Conservation (phyloP, 2,797 vertebrate genomes). For the Schizopygopsis pylzovi region DNA sequence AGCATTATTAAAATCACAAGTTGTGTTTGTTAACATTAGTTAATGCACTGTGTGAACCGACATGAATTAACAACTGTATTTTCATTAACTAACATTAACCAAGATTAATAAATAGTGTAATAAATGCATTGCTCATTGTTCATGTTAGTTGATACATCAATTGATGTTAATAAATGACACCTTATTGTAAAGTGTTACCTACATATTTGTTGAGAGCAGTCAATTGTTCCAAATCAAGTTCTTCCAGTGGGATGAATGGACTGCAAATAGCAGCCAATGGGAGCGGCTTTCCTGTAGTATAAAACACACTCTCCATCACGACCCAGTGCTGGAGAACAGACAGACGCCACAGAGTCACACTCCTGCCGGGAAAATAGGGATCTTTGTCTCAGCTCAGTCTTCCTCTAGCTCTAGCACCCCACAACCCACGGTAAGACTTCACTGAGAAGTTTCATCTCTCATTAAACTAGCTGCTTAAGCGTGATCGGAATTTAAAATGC, state of each 20-base stretch:
- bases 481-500: not conserved
- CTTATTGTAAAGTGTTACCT: too few species aligned
- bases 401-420: conserved; percentile 65
- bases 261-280: conserved; percentile 87
- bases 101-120: too few species aligned
- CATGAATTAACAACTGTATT: too few species aligned
- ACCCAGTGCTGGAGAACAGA: conserved; percentile 53
- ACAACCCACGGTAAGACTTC: conserved; percentile 59
- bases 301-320: conserved; percentile 68
- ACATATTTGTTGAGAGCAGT: not conserved
- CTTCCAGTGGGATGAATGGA: conserved; percentile 90
- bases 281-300: conserved; percentile 63
- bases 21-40: too few species aligned
- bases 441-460: not conserved
- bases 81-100: too few species aligned
- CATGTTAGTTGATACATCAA: too few species aligned
- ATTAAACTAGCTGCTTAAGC: not conserved
- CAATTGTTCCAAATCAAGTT: not conserved
- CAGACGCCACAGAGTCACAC: conserved; percentile 47
- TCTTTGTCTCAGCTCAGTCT: conserved; percentile 76
- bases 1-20: too few species aligned
- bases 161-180: too few species aligned
- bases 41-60: too few species aligned
- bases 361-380: conserved; percentile 43
- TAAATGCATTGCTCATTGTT: too few species aligned